phyloP scores from a whole-genome alignment of 2,797 vertebrate genomes.

The Sternotherus odoratus region DNA sequence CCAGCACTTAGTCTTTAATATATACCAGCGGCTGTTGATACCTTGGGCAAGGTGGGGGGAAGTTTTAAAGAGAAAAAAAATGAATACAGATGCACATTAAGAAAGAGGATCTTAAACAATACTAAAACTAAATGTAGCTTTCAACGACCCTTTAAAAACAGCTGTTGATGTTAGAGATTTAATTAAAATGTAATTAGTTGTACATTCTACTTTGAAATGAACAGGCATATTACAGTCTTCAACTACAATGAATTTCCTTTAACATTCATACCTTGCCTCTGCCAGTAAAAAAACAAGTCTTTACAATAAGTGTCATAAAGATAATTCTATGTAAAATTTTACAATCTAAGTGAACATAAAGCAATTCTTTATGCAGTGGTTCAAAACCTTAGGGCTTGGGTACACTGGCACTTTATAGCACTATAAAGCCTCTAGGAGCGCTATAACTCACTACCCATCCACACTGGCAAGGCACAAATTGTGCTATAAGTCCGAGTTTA shows the following conservation, averaged over 20 bases:
- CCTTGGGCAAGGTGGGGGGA: not conserved
- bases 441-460: no score
- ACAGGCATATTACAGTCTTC: slow-evolving; percentile 47
- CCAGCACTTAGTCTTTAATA: not conserved
- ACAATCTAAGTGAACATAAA: slow-evolving; percentile 46
- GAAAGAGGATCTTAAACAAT: slow-evolving; percentile 55
- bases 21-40: not conserved
- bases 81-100: not conserved
- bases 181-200: slow-evolving; percentile 77
- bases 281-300: slow-evolving; percentile 39
- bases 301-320: slow-evolving; percentile 48
- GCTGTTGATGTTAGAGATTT: slow-evolving; percentile 68
- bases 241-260: slow-evolving; percentile 53
- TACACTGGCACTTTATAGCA: no score
- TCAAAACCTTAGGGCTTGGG: no score
- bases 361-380: not conserved
- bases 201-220: slow-evolving; percentile 65
- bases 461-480: no score
- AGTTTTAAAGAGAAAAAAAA: slow-evolving; percentile 54
- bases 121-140: slow-evolving; percentile 73
- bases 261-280: slow-evolving; percentile 44
- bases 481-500: no score
- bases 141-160: slow-evolving; percentile 67
- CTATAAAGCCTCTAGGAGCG: no score
- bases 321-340: slow-evolving; percentile 51